A percentile compares a stretch with the other conserved stretches of the same genome.
Conservation (phyloP, 2,113 vertebrate genomes). For the Callopanchax toddi region DNA sequence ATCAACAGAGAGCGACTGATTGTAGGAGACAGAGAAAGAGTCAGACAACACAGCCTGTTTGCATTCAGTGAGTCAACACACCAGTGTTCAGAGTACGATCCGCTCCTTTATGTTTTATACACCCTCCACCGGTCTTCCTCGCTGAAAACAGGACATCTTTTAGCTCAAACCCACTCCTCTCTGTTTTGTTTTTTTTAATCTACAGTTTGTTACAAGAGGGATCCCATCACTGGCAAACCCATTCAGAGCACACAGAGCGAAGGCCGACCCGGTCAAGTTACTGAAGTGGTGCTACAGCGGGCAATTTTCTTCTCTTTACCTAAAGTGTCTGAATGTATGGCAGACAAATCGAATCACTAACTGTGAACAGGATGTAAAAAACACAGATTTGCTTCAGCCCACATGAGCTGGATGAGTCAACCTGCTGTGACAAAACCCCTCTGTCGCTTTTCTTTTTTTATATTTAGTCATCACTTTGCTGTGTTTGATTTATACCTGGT, state of each 20-base stretch:
- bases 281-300: conserved; percentile 58
- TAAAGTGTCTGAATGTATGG: conserved; percentile 59
- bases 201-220: conserved; percentile 43
- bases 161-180: conserved; percentile 11
- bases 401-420: conserved; percentile 1
- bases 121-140: neutral
- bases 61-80: conserved; percentile 49
- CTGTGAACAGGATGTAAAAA: conserved; percentile 21
- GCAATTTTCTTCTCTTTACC: conserved; percentile 61
- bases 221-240: conserved; percentile 41
- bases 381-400: conserved; percentile 17
- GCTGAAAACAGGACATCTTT: conserved; percentile 25
- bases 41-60: conserved; percentile 46
- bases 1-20: conserved; percentile 43
- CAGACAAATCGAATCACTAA: conserved; percentile 29
- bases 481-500: too few species aligned
- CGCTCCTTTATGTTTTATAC: conserved; percentile 18
- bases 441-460: neutral
- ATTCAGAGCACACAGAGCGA: conserved; percentile 44
- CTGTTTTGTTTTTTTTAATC: neutral
- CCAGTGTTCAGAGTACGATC: conserved; percentile 33
- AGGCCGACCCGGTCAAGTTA: conserved; percentile 62
- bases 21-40: conserved; percentile 25
- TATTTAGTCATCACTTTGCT: too few species aligned
- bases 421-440: conserved; percentile 7